Base-by-base conservation (phyloP, 1,140 invertebrate genomes). In the Heliconius nattereri region DNA sequence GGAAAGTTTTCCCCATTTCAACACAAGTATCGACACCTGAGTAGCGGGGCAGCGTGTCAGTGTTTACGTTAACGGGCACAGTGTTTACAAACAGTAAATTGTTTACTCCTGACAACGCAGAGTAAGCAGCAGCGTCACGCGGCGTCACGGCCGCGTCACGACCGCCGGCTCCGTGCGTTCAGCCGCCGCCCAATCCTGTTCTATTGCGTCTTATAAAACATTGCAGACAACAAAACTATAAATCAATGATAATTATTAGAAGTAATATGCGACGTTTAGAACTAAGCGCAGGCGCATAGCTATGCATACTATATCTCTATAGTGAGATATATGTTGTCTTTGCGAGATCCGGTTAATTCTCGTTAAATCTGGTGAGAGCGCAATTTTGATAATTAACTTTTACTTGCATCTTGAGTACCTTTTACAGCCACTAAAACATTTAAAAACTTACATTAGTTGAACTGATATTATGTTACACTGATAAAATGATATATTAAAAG, bases 31-130 rank as follows among this genome's bases (percentile, higher is more conserved):
- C 88, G 87, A 89, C 85, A 89, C 88, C 88, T 87, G 87, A 88
- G 86, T 87, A 88, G 82, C 88, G 89, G 86, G 89, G 86, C 87
- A 87, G 82, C 86, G 83, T 89, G 87, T 83, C 76, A 49, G 78
- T 93, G 87, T 93, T 93, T 93, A 92, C 90, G 87, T 89, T 83
- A 83, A 75, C 82, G 79, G 79, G 84, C 85, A 76, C 71, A 66
- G 74, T 92, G 92, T 93, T 93, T 92, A 91, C 90, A 91, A 93
- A 93, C 91, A 93, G 81, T 85, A 88, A 88, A 89, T 87, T 92
- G 90, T 91, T 91, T 90, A 90, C 88, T 85, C 85, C 80, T 85
- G 86, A 85, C 86, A 88, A 82, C 85, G 81, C 74, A 85, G 52
- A 85, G 85, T 84, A 85, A 26, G 54, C 75, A 78, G 84, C 90